A percentile compares a stretch with the other conserved stretches of the same genome.
Conservation (phyloP, 2,888 invertebrate genomes). For the Agriopis aurantiaria region DNA sequence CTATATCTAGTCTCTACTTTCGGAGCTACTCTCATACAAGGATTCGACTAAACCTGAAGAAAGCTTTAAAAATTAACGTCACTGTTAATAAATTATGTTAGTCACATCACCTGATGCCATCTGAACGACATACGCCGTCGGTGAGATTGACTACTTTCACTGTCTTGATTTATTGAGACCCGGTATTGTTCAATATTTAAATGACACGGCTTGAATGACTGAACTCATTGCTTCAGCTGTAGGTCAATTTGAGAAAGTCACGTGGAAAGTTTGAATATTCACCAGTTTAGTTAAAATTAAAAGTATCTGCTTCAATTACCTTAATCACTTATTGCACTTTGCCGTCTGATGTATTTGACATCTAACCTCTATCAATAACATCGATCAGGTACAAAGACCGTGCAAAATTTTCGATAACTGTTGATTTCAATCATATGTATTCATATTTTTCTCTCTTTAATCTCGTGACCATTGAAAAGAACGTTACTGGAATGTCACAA, state of each 20-base stretch:
- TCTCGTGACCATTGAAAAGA: neutral
- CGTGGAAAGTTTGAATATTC: constrained; percentile 15
- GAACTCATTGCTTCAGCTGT: constrained; percentile 19
- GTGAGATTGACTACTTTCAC: constrained; percentile 48
- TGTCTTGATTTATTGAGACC: constrained; percentile 36
- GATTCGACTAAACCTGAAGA: neutral
- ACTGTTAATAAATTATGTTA: constrained; percentile 33
- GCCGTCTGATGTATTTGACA: no score
- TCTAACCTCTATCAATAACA: no score
- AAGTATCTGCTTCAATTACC: neutral
- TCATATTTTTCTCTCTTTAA: no score
- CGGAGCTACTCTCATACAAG: no score
- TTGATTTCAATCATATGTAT: no score
- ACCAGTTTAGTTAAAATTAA: constrained; percentile 1
- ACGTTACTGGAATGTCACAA: neutral
- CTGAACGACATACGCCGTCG: constrained; percentile 44
- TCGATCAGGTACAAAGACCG: no score
- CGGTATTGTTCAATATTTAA: constrained; percentile 36
- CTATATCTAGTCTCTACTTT: no score
- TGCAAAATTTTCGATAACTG: no score
- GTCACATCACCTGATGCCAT: constrained; percentile 43
- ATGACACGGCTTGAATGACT: constrained; percentile 18
- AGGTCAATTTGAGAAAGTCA: constrained; percentile 20
- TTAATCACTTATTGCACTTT: neutral
- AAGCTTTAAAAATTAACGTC: constrained; percentile 22